Conservation (phyloP, 1,140 invertebrate genomes). For the Brachionus angularis region DNA sequence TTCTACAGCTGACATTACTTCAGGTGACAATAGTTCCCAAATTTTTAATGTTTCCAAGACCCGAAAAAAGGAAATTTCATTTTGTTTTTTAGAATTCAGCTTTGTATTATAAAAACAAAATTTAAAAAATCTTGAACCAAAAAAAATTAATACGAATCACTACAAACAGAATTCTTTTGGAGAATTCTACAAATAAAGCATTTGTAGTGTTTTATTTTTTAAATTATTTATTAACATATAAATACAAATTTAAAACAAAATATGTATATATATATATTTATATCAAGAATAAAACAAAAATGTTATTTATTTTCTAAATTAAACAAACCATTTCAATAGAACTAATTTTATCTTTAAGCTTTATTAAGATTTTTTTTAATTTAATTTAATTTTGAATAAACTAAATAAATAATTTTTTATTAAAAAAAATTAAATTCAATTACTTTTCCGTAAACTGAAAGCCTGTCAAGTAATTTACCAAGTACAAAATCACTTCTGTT, state of each 20-base stretch:
- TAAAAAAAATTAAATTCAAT: no score
- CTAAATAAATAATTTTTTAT: background rate
- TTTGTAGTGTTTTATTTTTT: no score
- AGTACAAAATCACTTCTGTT: conserved; percentile 8
- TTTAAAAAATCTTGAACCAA: background rate
- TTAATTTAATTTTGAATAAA: background rate
- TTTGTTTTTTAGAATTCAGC: conserved; percentile 22
- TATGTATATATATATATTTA: no score
- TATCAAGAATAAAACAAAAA: no score
- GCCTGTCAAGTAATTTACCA: conserved; percentile 16
- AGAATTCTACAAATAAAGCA: background rate
- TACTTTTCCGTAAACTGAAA: conserved; percentile 24
- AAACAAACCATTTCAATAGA: no score
- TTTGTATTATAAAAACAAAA: background rate
- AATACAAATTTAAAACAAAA: no score
- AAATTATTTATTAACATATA: no score
- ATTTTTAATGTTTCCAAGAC: conserved; percentile 1
- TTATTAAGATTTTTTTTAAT: background rate
- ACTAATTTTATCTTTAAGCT: background rate
- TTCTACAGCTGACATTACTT: conserved; percentile 56
- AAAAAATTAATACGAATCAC: background rate
- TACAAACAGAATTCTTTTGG: background rate
- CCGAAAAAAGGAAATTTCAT: conserved; percentile 3
- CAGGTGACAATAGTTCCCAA: conserved; percentile 57
- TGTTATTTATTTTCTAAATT: no score